These are phyloP conservation scores for Thalassoma bifasciatum DNA, from an alignment of 2,113 vertebrate genomes.

Conservation along the genomic window DNA sequence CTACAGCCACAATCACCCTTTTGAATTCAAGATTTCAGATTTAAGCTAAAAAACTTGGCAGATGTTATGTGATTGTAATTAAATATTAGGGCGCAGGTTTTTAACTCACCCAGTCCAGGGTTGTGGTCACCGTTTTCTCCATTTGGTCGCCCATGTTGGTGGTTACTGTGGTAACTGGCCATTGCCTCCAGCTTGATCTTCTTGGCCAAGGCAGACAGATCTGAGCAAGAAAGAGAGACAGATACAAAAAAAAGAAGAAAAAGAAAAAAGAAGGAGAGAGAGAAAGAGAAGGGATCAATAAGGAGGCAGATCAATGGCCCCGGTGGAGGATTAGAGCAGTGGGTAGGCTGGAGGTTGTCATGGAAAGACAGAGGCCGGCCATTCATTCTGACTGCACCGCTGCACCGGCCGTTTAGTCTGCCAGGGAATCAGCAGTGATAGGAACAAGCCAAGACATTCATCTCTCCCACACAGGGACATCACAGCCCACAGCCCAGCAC, in stretches of 20 bases:
- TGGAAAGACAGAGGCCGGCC: slow-evolving; percentile 75
- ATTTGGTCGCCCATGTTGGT: slow-evolving; percentile 91
- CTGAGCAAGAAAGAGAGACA: slow-evolving; percentile 75
- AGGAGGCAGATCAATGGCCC: slow-evolving; percentile 76
- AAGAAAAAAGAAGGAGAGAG: slow-evolving; percentile 12
- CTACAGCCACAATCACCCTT: slow-evolving; percentile 55
- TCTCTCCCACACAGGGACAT: slow-evolving; percentile 78
- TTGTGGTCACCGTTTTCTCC: slow-evolving; percentile 95
- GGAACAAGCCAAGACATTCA: slow-evolving; percentile 77
- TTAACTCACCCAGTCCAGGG: slow-evolving; percentile 91
- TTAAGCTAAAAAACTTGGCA: slow-evolving; percentile 33
- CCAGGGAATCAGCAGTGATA: slow-evolving; percentile 72
- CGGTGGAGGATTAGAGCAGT: slow-evolving; percentile 75
- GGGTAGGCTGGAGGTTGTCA: slow-evolving; percentile 78
- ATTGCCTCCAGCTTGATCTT: slow-evolving; percentile 99
- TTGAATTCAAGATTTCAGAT: slow-evolving; percentile 26
- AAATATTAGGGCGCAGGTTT: slow-evolving; percentile 17
- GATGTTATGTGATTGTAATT: slow-evolving; percentile 4
- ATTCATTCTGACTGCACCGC: slow-evolving; percentile 79
- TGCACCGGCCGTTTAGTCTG: slow-evolving; percentile 77
- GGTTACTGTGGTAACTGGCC: slow-evolving; percentile 93
- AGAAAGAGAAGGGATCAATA: slow-evolving; percentile 73
- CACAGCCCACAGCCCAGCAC: slow-evolving; percentile 62
- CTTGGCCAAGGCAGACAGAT: slow-evolving; percentile 95
- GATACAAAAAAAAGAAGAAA: slow-evolving; percentile 38